Conservation (phyloP, 2,113 vertebrate species). For the Tachysurus vachellii region DNA sequence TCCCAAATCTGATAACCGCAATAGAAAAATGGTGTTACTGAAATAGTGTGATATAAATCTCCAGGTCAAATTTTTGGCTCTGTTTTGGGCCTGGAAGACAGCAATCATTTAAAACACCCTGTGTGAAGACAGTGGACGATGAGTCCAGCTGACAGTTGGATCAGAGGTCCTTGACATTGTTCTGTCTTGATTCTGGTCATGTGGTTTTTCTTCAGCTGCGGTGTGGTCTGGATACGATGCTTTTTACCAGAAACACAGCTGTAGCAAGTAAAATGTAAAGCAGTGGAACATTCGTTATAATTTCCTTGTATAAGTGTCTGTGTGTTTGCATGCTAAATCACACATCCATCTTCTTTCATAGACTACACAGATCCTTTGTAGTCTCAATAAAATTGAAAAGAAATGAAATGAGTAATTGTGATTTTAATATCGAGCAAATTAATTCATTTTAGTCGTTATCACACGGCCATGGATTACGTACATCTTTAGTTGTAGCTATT, state of each 20-base stretch:
- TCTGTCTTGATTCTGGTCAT: conserved; percentile 6
- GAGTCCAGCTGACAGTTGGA: background rate
- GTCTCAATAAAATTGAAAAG: background rate
- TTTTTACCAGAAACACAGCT: background rate
- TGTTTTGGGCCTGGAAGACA: conserved; percentile 65
- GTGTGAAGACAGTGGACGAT: background rate
- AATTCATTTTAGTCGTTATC: background rate
- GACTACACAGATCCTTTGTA: background rate
- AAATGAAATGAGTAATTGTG: background rate
- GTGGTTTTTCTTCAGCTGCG: background rate
- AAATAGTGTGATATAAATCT: background rate
- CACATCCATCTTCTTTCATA: background rate
- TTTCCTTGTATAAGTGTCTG: conserved; percentile 1
- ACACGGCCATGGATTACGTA: background rate
- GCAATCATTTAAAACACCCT: conserved; percentile 61
- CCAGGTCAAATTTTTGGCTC: conserved; percentile 42
- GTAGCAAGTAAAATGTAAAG: conserved; percentile 6
- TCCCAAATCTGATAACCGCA: background rate
- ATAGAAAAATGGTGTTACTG: background rate
- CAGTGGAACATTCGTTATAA: conserved; percentile 18
- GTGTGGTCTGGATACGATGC: background rate
- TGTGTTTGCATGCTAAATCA: background rate
- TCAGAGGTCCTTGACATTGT: background rate
- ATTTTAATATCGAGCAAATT: background rate
- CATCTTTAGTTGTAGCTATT: background rate